phyloP scores from a whole-genome alignment of 2,888 invertebrate species.

The Acanthosoma haemorrhoidale region DNA sequence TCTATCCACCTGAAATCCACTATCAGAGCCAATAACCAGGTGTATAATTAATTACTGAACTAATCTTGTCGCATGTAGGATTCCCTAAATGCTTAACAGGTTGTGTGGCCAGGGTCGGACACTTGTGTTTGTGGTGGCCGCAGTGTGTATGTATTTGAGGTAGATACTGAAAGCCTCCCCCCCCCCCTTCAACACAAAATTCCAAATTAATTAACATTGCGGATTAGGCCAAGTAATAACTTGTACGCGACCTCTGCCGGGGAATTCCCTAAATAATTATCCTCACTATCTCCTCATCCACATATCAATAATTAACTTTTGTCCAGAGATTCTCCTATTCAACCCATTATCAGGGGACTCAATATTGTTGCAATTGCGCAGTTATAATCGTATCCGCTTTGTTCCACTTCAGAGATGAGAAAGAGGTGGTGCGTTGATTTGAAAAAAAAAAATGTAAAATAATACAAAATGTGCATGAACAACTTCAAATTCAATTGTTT shows the following conservation, averaged over 20 bases:
- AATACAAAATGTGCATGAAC: too few species aligned
- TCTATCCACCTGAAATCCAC: too few species aligned
- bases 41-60: neutral
- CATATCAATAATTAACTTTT: neutral
- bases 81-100: neutral
- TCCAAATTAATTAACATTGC: conserved; percentile 31
- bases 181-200: conserved; percentile 17
- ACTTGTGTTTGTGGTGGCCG: neutral
- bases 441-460: too few species aligned
- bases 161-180: neutral
- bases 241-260: neutral
- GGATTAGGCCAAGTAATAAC: conserved; percentile 30
- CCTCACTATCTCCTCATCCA: neutral
- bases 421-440: neutral
- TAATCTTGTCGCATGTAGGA: neutral
- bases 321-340: too few species aligned
- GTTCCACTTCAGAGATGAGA: neutral
- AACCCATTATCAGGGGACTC: too few species aligned
- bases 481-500: too few species aligned
- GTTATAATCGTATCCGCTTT: neutral
- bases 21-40: neutral
- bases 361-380: too few species aligned
- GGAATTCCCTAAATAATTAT: conserved; percentile 21
- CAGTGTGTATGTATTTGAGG: neutral
- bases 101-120: neutral